Percentiles rank a stretch among this genome's conserved stretches.
phyloP scores from a whole-genome alignment of 1,140 invertebrate species.

The Orchestia grillus region DNA sequence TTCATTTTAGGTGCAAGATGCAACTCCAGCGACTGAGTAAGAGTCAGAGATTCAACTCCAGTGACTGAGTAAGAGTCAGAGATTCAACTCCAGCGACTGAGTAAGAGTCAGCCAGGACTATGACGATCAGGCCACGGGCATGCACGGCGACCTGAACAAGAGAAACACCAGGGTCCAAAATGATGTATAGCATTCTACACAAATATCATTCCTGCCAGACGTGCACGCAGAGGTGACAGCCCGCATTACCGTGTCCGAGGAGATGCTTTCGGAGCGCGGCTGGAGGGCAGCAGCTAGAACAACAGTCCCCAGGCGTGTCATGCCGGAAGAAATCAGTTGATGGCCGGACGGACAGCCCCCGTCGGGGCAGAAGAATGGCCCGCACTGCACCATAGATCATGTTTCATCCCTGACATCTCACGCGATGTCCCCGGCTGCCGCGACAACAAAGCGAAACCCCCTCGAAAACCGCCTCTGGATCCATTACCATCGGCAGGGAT shows the following conservation, averaged over 20 bases:
- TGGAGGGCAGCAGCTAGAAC: not conserved
- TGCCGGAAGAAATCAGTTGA: not conserved
- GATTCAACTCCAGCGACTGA: too few species aligned
- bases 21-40: too few species aligned
- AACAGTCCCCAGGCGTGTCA: not conserved
- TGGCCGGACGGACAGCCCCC: not conserved
- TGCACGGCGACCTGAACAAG: too few species aligned
- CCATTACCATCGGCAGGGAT: not conserved
- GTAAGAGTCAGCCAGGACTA: too few species aligned
- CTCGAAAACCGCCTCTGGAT: not conserved
- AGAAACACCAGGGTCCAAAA: not conserved
- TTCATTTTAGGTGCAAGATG: too few species aligned
- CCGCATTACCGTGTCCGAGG: not conserved
- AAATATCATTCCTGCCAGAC: not conserved
- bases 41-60: too few species aligned
- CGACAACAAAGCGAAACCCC: not conserved
- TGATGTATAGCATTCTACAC: not conserved
- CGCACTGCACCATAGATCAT: not conserved
- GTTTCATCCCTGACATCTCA: not conserved
- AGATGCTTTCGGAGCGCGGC: not conserved
- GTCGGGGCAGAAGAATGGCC: not conserved
- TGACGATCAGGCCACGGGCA: too few species aligned
- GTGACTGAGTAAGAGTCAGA: too few species aligned
- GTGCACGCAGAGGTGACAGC: not conserved
- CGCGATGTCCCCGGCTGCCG: not conserved